phyloP scores from a whole-genome alignment of 2,888 invertebrate genomes.

The Polydrusus cervinus region DNA sequence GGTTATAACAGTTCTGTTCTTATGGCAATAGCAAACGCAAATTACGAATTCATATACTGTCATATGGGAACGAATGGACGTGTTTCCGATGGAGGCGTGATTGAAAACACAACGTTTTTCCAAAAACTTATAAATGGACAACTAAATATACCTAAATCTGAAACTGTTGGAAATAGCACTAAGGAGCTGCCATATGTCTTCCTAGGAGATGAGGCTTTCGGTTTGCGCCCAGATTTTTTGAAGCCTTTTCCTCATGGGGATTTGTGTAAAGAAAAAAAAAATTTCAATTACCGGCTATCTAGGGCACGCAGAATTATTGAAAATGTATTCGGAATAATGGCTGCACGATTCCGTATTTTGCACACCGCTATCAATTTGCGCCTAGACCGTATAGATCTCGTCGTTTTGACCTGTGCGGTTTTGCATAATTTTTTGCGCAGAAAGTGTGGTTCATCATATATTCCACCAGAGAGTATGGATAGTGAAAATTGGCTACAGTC shows the following conservation, averaged over 20 bases:
- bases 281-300: no score
- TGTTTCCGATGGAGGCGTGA: slow-evolving; percentile 26
- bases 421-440: slow-evolving; percentile 51
- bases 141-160: slow-evolving; percentile 19
- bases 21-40: slow-evolving; percentile 30
- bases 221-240: slow-evolving; percentile 44
- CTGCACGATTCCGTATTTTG: slow-evolving; percentile 47
- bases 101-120: slow-evolving; percentile 25
- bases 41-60: slow-evolving; percentile 29
- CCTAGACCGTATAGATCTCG: slow-evolving; percentile 40
- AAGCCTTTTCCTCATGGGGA: slow-evolving; percentile 33
- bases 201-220: slow-evolving; percentile 53
- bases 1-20: slow-evolving; percentile 21
- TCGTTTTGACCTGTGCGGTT: slow-evolving; percentile 42
- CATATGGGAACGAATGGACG: slow-evolving; percentile 28
- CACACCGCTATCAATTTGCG: slow-evolving; percentile 33
- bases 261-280: no score
- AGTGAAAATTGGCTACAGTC: slow-evolving; percentile 32
- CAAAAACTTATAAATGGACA: slow-evolving; percentile 16
- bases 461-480: slow-evolving; percentile 27
- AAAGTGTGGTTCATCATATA: slow-evolving; percentile 27
- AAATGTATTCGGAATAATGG: slow-evolving; percentile 46
- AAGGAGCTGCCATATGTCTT: slow-evolving; percentile 46
- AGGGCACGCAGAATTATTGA: no score
- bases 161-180: slow-evolving; percentile 16